phyloP scores from a whole-genome alignment of 2,888 invertebrate genomes.

The Dinocampus coccinellae region DNA sequence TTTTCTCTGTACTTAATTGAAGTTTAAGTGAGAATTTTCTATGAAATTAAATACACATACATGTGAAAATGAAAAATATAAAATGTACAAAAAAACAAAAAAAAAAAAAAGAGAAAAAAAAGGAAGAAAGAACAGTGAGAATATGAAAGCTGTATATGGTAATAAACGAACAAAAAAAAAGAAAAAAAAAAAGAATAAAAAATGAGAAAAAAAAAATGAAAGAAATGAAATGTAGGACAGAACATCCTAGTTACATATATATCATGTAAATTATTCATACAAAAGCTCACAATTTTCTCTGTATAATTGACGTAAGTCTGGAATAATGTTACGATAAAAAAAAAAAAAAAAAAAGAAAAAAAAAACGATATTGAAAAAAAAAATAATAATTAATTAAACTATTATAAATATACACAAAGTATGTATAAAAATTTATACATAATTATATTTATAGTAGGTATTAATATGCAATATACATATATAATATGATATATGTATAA shows the following conservation, averaged over 20 bases:
- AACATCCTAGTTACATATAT: not conserved
- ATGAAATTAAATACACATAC: not conserved
- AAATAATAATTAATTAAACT: constrained; percentile 21
- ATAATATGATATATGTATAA: constrained; percentile 20
- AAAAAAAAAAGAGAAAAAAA: not conserved
- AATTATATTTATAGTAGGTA: not conserved
- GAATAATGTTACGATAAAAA: no score
- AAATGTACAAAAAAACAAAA: not conserved
- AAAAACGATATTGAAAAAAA: not conserved
- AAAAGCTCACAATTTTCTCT: not conserved
- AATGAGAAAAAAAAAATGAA: not conserved
- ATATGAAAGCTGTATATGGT: no score
- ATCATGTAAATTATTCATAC: constrained; percentile 2
- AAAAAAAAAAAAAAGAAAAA: not conserved
- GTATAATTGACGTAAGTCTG: not conserved
- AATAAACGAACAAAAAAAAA: no score
- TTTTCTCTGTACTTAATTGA: not conserved
- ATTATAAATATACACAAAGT: not conserved
- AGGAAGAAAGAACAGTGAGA: no score
- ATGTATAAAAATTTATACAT: not conserved
- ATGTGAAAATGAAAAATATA: not conserved
- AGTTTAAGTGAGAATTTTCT: not conserved
- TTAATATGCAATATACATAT: not conserved
- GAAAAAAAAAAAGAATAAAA: no score
- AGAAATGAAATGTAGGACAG: not conserved